A percentile compares a stretch with the other conserved stretches of the same genome.
Conservation (phyloP, 2,113 vertebrate species). For the Fulmarus glacialis region DNA sequence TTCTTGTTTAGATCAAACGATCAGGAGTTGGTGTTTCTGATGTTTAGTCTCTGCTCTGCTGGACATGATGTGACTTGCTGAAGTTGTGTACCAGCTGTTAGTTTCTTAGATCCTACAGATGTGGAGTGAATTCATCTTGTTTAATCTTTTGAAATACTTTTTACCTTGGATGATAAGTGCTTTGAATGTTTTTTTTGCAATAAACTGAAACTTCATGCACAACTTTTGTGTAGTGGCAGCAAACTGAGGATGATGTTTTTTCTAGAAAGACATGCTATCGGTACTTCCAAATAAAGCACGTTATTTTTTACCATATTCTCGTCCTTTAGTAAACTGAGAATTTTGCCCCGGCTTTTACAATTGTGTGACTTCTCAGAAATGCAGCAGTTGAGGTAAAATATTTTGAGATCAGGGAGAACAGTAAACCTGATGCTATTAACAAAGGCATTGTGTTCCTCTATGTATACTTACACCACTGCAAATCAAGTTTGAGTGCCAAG, state of each 20-base stretch:
- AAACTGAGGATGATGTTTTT: neutral
- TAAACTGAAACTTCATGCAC: neutral
- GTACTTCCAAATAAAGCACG: neutral
- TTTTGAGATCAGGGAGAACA: neutral
- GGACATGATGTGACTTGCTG: neutral
- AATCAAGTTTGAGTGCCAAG: neutral
- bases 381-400: neutral
- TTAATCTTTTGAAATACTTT: neutral
- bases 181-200: neutral
- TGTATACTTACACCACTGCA: neutral
- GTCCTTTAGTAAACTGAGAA: neutral
- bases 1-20: neutral
- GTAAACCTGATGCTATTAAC: neutral
- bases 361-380: neutral
- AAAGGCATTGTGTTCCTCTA: fast-evolving
- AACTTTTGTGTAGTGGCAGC: neutral
- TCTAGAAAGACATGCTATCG: fast-evolving
- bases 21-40: neutral
- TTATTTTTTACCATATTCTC: neutral
- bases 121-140: neutral
- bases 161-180: neutral
- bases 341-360: neutral
- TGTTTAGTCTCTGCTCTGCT: neutral
- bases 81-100: neutral
- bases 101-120: neutral